A percentile compares a stretch with the other conserved stretches of the same genome.
Conservation (phyloP, 2,797 vertebrate species). For the Enoplosus armatus region DNA sequence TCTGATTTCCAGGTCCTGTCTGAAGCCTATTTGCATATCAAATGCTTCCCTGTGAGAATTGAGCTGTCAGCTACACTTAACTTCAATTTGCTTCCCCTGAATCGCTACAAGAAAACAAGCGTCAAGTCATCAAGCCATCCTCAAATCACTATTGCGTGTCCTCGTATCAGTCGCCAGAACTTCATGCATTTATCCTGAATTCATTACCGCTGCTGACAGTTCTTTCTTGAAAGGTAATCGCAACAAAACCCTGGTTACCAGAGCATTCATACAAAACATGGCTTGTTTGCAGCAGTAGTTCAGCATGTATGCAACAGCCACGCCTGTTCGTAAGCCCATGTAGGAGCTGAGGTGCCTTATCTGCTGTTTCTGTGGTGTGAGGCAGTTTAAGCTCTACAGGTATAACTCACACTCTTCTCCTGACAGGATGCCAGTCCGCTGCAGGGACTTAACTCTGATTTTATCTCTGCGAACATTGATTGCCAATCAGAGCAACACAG, state of each 20-base stretch:
- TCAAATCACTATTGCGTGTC: constrained; percentile 5
- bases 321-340: background rate
- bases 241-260: background rate
- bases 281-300: background rate
- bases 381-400: constrained; percentile 41
- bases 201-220: background rate
- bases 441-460: constrained; percentile 41
- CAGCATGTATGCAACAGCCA: background rate
- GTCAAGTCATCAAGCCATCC: constrained; percentile 24
- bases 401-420: constrained; percentile 23
- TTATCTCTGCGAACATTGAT: constrained; percentile 51
- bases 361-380: constrained; percentile 42
- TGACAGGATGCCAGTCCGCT: constrained; percentile 38
- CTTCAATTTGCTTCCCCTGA: constrained; percentile 56
- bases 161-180: constrained; percentile 3
- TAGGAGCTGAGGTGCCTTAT: constrained; percentile 40
- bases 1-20: constrained; percentile 46
- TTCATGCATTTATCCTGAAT: constrained; percentile 27
- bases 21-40: constrained; percentile 61
- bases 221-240: constrained; percentile 1
- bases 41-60: constrained; percentile 59
- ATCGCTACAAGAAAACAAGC: constrained; percentile 57
- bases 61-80: constrained; percentile 55
- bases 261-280: background rate
- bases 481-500: constrained; percentile 29